Percentiles rank a stretch among this genome's conserved stretches.
Conservation (phyloP, 2,888 invertebrate species). For the Drosophila formosana region DNA sequence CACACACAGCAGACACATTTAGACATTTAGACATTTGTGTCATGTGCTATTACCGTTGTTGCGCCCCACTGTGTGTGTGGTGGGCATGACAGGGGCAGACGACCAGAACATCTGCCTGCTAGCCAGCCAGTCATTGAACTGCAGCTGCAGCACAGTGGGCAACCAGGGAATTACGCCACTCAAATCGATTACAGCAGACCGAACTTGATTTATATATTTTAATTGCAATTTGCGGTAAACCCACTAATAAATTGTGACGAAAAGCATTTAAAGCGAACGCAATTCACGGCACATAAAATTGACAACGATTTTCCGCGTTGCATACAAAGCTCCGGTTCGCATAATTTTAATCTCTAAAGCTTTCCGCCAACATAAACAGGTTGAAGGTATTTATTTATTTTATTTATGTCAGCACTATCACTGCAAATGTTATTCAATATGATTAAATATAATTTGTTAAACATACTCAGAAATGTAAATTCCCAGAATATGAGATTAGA, state of each 20-base stretch:
- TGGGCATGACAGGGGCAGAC: conserved; percentile 44
- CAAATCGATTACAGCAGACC: neutral
- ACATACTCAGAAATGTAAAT: neutral
- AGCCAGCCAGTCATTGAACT: conserved; percentile 67
- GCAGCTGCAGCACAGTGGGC: conserved; percentile 59
- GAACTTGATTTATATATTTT: neutral
- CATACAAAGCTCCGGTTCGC: neutral
- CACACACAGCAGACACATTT: conserved; percentile 1
- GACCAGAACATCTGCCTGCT: conserved; percentile 62
- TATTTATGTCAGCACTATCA: neutral
- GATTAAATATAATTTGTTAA: neutral
- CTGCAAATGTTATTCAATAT: neutral
- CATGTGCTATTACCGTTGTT: conserved; percentile 71
- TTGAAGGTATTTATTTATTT: neutral
- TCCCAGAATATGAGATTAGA: neutral
- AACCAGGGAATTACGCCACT: neutral
- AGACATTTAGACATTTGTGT: conserved; percentile 66
- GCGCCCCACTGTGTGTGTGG: conserved; percentile 46
- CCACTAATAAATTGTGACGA: neutral
- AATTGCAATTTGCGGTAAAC: conserved; percentile 19
- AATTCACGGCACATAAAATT: neutral
- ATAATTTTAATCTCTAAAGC: neutral
- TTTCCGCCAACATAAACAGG: neutral
- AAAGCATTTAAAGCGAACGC: neutral
- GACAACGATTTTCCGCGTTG: conserved; percentile 1